Evolutionary conservation across 2,113 vertebrate genomes (phyloP).

Genomic region (Astatoreochromis straeleni): DNA sequence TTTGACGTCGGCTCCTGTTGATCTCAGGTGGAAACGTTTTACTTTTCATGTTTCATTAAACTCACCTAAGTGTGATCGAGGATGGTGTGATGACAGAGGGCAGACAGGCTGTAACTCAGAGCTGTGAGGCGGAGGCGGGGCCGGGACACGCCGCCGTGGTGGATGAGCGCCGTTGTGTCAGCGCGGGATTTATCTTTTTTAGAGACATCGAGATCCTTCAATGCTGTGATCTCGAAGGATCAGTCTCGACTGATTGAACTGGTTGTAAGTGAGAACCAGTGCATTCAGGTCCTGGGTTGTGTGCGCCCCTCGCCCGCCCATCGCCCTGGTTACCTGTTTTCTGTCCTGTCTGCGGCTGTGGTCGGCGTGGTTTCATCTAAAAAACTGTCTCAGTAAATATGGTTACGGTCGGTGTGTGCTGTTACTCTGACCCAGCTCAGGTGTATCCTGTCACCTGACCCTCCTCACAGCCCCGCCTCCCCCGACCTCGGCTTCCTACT

Average conservation of each 20-base stretch:
- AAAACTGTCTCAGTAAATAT: background rate
- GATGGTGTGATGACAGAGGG: background rate
- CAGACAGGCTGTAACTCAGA: background rate
- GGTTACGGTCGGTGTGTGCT: background rate
- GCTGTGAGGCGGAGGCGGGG: background rate
- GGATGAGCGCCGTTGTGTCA: background rate
- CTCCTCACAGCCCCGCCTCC: background rate
- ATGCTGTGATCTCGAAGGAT: background rate
- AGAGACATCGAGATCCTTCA: background rate
- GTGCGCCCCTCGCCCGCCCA: background rate
- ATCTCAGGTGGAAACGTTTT: background rate
- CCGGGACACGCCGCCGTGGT: background rate
- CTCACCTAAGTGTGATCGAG: background rate
- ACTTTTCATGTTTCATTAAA: background rate
- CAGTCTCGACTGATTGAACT: background rate
- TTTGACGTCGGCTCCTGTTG: background rate
- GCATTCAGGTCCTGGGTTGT: background rate
- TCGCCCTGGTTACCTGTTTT: background rate
- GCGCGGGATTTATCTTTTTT: background rate
- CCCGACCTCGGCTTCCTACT: accelerated
- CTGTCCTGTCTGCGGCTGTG: background rate
- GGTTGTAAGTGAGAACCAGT: background rate
- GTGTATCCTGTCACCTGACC: background rate
- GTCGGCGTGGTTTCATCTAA: background rate
- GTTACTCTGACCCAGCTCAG: background rate